Evolutionary conservation across 2,113 vertebrate genomes (phyloP).

Genomic region (Scatophagus argus): DNA sequence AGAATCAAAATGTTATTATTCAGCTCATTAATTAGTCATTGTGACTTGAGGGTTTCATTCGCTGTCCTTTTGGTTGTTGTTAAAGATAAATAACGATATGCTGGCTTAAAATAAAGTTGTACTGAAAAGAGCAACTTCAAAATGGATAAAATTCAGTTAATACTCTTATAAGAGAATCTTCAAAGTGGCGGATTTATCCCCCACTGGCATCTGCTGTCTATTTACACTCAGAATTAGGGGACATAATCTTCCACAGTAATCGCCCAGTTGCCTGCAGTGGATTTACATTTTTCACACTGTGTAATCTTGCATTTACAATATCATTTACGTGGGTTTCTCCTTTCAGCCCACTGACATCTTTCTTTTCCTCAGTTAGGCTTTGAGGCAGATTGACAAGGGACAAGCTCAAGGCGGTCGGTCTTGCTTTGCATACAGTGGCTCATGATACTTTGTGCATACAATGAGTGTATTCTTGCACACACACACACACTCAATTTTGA

Average conservation of each 20-base stretch:
- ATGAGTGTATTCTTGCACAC: conserved; percentile 20
- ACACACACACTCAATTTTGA: conserved; percentile 69
- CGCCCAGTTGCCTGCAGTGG: conserved; percentile 71
- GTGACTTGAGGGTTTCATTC: conserved; percentile 37
- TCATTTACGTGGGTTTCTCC: conserved; percentile 79
- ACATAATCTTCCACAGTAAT: conserved; percentile 80
- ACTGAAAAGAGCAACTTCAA: conserved; percentile 39
- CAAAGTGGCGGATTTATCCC: conserved; percentile 72
- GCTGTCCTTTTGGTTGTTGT: conserved; percentile 42
- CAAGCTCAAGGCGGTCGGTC: conserved; percentile 75
- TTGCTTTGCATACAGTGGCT: conserved; percentile 70
- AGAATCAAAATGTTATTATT: conserved; percentile 37
- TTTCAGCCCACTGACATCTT: conserved; percentile 78
- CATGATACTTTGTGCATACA: conserved; percentile 67
- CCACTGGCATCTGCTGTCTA: conserved; percentile 57
- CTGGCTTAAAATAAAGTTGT: conserved; percentile 21
- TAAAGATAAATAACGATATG: conserved; percentile 57
- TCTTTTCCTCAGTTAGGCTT: conserved; percentile 67
- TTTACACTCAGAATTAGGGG: conserved; percentile 75
- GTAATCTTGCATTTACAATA: conserved; percentile 85
- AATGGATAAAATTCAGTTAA: conserved; percentile 58
- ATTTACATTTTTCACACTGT: conserved; percentile 80
- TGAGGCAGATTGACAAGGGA: conserved; percentile 82
- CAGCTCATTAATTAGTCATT: conserved; percentile 58
- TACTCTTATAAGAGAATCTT: conserved; percentile 64